Base-by-base conservation (phyloP, 2,113 vertebrate genomes). In the Falco punctatus region DNA sequence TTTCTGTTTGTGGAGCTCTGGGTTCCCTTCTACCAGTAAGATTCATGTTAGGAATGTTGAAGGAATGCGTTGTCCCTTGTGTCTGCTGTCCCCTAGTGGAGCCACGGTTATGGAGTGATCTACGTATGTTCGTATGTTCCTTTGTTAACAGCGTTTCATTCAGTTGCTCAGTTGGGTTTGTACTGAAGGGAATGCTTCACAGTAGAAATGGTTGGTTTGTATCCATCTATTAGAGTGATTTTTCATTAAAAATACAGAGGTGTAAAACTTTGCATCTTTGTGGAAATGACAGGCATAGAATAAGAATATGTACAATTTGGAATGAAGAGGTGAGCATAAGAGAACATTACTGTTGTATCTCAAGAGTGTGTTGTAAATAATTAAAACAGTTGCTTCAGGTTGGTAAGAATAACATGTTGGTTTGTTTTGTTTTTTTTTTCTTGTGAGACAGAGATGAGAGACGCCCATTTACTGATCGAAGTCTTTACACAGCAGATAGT, bases 401-500 rank as follows among this genome's bases (percentile, higher is more conserved):
- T 83, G 88, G 33, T 81, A 74, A 72, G 70, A 75, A 28, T 81
- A 93, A 88, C 8, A 38, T 38, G 38, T 38, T 38, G 38, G 38
- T 38, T 38, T 38, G 38, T 38, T 38, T 38, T 38, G 6, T 42
- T 73, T 4, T 73, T 89, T 69, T 77, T 81, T 70, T 42, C 28
- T 58, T 78, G 2, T 91, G 88, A 67, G 51, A 87, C 96, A 99
- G 99, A 98, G 98, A 98, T 97, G 98, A 98, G 85, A 98, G 98
- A 93, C 96, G 97, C 17, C 98, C 96, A 4, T 97, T 98, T 59
- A 94, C 92, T 92, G 98, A 98, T 97, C 97, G 97, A 65, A 98
- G 97, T 86, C 94, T 98, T 70, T 98, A 98, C 92, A 98, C 98
- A 73, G 97, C 97, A 61, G 98, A 98, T 26, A 98, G 98, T 75